Conservation (phyloP, 2,113 vertebrate species). For the Callionymus lyra region DNA sequence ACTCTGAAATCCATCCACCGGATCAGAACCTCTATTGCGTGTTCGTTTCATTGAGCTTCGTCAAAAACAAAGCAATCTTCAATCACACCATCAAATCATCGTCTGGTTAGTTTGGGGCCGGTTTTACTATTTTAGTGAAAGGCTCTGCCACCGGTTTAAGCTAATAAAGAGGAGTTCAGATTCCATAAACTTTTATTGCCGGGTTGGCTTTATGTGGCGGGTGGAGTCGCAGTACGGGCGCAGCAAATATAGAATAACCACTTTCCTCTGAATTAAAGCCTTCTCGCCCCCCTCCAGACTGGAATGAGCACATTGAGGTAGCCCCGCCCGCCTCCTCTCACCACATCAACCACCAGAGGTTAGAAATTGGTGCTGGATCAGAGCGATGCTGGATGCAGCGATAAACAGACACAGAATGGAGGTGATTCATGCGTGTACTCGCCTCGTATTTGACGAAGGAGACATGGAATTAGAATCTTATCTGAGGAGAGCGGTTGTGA, state of each 20-base stretch:
- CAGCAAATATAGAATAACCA: constrained; percentile 63
- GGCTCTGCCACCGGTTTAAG: constrained; percentile 14
- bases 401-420: constrained; percentile 23
- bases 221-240: constrained; percentile 60
- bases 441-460: too few species aligned
- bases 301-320: constrained; percentile 48
- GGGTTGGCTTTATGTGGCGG: constrained; percentile 54
- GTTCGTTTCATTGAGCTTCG: background rate
- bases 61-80: background rate
- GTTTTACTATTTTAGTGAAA: constrained; percentile 19
- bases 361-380: constrained; percentile 23
- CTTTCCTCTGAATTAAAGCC: constrained; percentile 57
- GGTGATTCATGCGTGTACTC: constrained; percentile 24
- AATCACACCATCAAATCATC: constrained; percentile 24
- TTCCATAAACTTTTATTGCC: constrained; percentile 46
- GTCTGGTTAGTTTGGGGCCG: constrained; percentile 22
- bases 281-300: constrained; percentile 31
- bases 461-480: too few species aligned
- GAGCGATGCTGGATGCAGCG: constrained; percentile 10
- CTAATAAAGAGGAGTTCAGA: constrained; percentile 31
- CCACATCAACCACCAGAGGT: constrained; percentile 48
- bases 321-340: constrained; percentile 47
- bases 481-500: too few species aligned
- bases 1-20: background rate
- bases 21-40: constrained; percentile 2